Evolutionary conservation across 2,888 invertebrate genomes (phyloP), one percentile per base, ranked within the genome.

Genomic region (Dexiosoma caninum): DNA sequence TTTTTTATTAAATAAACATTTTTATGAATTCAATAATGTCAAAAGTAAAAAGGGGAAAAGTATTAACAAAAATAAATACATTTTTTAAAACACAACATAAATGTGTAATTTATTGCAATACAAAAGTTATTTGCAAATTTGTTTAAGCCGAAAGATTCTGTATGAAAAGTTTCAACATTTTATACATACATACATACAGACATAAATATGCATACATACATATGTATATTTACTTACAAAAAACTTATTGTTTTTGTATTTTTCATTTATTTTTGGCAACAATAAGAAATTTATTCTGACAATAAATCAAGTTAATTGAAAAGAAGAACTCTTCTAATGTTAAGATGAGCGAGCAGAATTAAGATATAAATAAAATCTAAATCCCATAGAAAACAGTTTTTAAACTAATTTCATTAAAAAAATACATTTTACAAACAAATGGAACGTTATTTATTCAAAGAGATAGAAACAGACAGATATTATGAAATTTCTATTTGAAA

Each of bases 251-350:
- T 69, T 69, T 23, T 57, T 44, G 42, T 69, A n/a, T 69, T 57
- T 37, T 35, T 57, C 35, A 40, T 40, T 27, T 16, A 12, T 35
- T 49, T 70, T 59, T 70, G 70, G 70, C 70, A 70, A 59, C 37
- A 46, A 59, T 49, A 70, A 55, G 37, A 70, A 57, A 70, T 49
- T 12, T 35, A 14, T 53, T 30, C 30, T 14, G 40, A 27, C 27
- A 51, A 75, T 67, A 67, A 67, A 66, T 75, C 75, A 75, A 66
- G 66, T 75, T 59, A 66, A 75, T 78, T 71, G 67, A 55, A 74
- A 80, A 21, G 57, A 30, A 30, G 30, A 66, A 53, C 30, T 49
- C 37, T 49, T 49, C 4, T 49, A 23, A 30, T 21, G 30, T 44
- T 27, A 6, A 51, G 16, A 60, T 37, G 27, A 70, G n/a, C 46